Base-by-base conservation (phyloP, 2,797 vertebrate species). In the Natrix natrix region DNA sequence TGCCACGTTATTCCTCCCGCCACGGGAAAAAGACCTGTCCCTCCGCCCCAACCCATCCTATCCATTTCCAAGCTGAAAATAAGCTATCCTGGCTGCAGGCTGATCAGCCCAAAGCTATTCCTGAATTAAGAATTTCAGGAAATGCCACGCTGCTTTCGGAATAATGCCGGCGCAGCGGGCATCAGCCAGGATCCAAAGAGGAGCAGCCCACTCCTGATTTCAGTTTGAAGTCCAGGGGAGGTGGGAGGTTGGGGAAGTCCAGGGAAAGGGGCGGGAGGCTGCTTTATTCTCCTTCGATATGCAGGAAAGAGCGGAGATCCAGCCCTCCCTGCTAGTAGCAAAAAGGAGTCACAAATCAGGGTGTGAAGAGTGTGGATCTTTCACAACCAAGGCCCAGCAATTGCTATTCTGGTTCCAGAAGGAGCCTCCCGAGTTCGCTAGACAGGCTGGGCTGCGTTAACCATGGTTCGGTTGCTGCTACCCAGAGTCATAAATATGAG, bases 91-190 rank as follows among this genome's bases (percentile, higher is more conserved):
- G 20, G 61, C 83, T 74, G 78, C 78, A 52, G 0, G 5, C 13
- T 4, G 24, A 1, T n/a, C 56, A 28, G 48, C 24, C 32, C 32
- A 17, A 37, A 83, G 5, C 66, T 74, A 61, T 90, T 87, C 43
- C 43, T 69, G 61, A 43, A 14, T 91, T 32, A 91, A 91, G 86
- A 91, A 93, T 93, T 56, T 91, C 92, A 91, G 92, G 92, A 93
- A 93, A 91, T 60, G 55, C 89, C 89, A 87, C 2, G 8, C 61
- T 57, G 61, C 32, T 17, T 1, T 37, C 28, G 3, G 55, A 93
- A 93, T 63, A 93, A 93, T 91, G 88, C 17, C 4, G 0, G 20
- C 7, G 8, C 12, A 4, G 60, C 24, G 8, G 56, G 56, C 28
- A 48, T 28, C 3, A 43, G 54, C 92, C 89, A 13, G 20, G 13